Evolutionary conservation across 2,797 vertebrate species (phyloP).

Genomic region (Chiroxiphia lanceolata): DNA sequence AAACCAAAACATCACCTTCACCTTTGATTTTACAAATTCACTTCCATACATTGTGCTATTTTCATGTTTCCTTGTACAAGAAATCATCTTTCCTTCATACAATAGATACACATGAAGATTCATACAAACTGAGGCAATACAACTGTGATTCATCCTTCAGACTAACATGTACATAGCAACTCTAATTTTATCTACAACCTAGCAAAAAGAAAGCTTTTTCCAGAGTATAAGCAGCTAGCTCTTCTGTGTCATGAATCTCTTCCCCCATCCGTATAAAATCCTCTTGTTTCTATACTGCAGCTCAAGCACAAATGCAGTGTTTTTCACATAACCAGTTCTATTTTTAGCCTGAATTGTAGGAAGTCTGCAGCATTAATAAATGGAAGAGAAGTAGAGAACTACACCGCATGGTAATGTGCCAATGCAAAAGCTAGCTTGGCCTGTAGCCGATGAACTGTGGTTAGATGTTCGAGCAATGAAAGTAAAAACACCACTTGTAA

Average conservation of each 20-base stretch:
- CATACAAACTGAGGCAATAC: conserved; percentile 18
- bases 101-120: not conserved
- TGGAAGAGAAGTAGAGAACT: conserved; percentile 76
- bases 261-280: conserved; percentile 18
- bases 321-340: conserved; percentile 87
- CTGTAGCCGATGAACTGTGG: conserved; percentile 79
- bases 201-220: conserved; percentile 57
- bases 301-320: conserved; percentile 83
- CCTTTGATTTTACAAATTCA: not conserved
- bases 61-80: not conserved
- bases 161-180: not conserved
- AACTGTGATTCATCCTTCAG: conserved; percentile 18
- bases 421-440: conserved; percentile 75
- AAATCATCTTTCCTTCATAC: conserved; percentile 6
- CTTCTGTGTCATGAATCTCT: conserved; percentile 38
- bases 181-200: conserved; percentile 62
- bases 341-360: conserved; percentile 92
- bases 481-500: conserved; percentile 64
- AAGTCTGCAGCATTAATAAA: conserved; percentile 85
- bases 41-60: not conserved
- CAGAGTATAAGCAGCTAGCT: conserved; percentile 20
- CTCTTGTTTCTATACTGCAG: conserved; percentile 68
- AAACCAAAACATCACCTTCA: not conserved
- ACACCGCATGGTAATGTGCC: conserved; percentile 61
- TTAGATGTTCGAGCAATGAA: conserved; percentile 61